These are phyloP conservation scores for Typhlichthys eigenmanni DNA, from an alignment of 2,797 vertebrate genomes.

Conservation along the genomic window DNA sequence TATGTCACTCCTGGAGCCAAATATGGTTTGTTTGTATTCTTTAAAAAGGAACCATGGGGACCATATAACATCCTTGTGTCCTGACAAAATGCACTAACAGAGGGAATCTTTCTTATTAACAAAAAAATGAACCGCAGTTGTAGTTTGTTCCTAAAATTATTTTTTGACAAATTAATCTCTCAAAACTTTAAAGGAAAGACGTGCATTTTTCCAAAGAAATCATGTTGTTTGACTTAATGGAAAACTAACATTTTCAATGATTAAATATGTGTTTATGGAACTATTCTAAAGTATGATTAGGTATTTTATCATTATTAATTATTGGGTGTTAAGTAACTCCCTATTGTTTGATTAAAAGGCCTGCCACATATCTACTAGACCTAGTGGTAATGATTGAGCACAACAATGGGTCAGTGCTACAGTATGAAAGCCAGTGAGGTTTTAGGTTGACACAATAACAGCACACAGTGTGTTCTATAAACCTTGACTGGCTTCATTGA, in stretches of 20 bases:
- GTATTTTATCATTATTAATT: slow-evolving; percentile 42
- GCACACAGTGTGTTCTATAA: slow-evolving; percentile 23
- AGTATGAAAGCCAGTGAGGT: slow-evolving; percentile 39
- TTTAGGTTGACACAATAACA: slow-evolving; percentile 32
- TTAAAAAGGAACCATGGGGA: no score
- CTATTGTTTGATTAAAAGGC: slow-evolving; percentile 29
- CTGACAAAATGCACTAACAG: no score
- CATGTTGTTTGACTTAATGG: slow-evolving; percentile 3
- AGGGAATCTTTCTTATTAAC: no score
- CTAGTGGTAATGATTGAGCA: slow-evolving; percentile 40
- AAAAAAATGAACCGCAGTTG: no score
- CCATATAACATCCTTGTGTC: no score
- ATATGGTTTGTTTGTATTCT: no score
- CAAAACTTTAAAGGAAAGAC: no score
- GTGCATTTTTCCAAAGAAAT: no score
- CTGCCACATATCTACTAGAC: slow-evolving; percentile 42
- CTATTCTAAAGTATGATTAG: slow-evolving; percentile 26
- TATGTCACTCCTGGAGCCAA: no score
- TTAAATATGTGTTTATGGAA: slow-evolving; percentile 4
- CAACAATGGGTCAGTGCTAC: slow-evolving; percentile 47
- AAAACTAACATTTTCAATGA: background rate
- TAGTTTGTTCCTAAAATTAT: no score
- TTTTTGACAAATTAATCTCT: no score
- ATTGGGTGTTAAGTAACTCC: slow-evolving; percentile 30
- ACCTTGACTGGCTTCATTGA: slow-evolving; percentile 17